phyloP scores from a whole-genome alignment of 2,797 vertebrate species.

The Carcharodon carcharias region DNA sequence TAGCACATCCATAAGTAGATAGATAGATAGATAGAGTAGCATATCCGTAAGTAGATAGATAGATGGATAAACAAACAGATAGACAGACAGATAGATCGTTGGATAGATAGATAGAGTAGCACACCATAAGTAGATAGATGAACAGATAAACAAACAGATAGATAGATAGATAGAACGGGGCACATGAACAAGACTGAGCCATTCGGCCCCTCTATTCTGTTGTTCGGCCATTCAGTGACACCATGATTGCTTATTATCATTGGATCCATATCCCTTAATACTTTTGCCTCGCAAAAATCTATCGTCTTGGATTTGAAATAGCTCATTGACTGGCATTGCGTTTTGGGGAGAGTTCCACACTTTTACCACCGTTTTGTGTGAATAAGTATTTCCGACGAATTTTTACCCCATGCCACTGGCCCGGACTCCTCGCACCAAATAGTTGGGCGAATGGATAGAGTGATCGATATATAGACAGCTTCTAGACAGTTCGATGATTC shows the following conservation, averaged over 20 bases:
- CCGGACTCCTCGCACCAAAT: neutral
- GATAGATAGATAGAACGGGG: neutral
- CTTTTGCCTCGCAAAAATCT: neutral
- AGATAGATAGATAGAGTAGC: neutral
- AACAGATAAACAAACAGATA: too few relatives aligned
- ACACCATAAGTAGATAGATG: too few relatives aligned
- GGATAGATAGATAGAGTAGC: too few relatives aligned
- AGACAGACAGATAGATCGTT: too few relatives aligned
- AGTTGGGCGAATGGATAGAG: neutral
- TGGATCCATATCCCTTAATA: neutral
- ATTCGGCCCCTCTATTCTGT: neutral
- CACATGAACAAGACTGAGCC: neutral
- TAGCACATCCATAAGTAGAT: too few relatives aligned
- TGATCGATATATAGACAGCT: neutral
- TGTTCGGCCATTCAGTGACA: neutral
- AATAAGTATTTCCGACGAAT: too few relatives aligned
- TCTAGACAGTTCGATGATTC: neutral
- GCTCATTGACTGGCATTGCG: neutral
- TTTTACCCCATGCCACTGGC: neutral
- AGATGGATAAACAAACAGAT: neutral
- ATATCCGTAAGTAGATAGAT: neutral
- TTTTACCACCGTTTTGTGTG: neutral
- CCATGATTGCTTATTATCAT: too few relatives aligned
- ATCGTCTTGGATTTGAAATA: neutral
- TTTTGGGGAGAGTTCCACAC: neutral